phyloP scores from a whole-genome alignment of 1,140 invertebrate genomes.

The Rhagoletis pomonella region DNA sequence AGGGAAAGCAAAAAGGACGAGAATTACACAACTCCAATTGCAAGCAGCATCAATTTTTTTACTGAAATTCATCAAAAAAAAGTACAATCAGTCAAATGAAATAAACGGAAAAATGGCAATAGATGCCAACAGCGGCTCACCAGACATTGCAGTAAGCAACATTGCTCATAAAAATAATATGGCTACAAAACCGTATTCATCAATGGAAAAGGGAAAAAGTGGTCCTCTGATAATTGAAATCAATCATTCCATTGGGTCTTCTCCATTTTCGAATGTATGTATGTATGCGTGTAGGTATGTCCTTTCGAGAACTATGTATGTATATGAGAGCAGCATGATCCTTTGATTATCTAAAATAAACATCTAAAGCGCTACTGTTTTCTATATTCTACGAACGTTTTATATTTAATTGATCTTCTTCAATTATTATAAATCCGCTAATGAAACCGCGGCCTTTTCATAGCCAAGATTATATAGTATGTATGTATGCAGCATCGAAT shows the following conservation, averaged over 20 bases:
- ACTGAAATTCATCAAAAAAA: neutral
- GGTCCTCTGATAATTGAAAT: neutral
- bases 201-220: neutral
- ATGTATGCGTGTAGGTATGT: too few relatives aligned
- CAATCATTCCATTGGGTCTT: neutral
- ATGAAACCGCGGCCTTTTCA: too few relatives aligned
- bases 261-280: too few relatives aligned
- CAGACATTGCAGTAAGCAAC: neutral
- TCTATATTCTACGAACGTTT: too few relatives aligned
- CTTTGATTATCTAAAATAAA: too few relatives aligned
- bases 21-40: neutral
- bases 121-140: neutral
- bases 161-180: neutral
- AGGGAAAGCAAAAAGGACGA: neutral
- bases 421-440: too few relatives aligned
- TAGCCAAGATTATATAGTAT: too few relatives aligned
- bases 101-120: neutral
- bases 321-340: too few relatives aligned
- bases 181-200: neutral
- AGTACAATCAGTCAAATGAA: neutral
- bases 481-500: too few relatives aligned
- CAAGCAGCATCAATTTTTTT: neutral
- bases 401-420: too few relatives aligned
- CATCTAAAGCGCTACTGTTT: too few relatives aligned
- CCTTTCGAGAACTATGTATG: too few relatives aligned